These are phyloP conservation scores for Palythoa caribaeorum DNA, from an alignment of 92 coral and sea anemone genomes.

Conservation along the genomic window DNA sequence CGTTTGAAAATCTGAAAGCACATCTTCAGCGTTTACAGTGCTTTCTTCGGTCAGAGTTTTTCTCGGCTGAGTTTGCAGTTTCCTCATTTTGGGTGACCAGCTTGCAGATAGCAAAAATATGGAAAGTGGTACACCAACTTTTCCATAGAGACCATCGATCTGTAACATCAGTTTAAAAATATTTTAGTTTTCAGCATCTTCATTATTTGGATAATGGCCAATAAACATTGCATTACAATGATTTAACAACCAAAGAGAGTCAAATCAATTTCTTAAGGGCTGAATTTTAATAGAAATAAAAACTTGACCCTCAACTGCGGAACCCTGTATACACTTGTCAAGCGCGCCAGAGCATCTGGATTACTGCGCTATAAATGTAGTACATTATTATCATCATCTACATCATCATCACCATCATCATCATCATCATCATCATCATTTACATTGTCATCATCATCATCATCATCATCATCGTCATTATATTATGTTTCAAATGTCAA, in stretches of 20 bases:
- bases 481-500: too few species aligned
- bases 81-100: slow-evolving; percentile 70
- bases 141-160: slow-evolving; percentile 25
- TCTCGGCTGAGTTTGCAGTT: slow-evolving; percentile 57
- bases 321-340: too few species aligned
- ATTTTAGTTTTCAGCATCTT: background rate
- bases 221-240: too few species aligned
- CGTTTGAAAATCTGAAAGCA: slow-evolving; percentile 36
- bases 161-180: background rate
- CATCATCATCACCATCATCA: too few species aligned
- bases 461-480: too few species aligned
- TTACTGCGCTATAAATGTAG: too few species aligned
- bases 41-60: background rate
- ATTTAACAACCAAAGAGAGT: background rate
- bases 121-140: slow-evolving; percentile 50
- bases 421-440: too few species aligned
- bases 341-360: too few species aligned
- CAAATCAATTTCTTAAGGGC: too few species aligned
- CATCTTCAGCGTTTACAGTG: slow-evolving; percentile 9
- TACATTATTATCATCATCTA: too few species aligned
- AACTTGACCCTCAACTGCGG: too few species aligned
- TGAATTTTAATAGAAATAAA: background rate
- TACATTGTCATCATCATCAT: too few species aligned
- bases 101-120: slow-evolving; percentile 55
- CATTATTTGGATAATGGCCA: background rate